Evolutionary conservation across 1,140 invertebrate species (phyloP).

Genomic region (Platyura marginata): DNA sequence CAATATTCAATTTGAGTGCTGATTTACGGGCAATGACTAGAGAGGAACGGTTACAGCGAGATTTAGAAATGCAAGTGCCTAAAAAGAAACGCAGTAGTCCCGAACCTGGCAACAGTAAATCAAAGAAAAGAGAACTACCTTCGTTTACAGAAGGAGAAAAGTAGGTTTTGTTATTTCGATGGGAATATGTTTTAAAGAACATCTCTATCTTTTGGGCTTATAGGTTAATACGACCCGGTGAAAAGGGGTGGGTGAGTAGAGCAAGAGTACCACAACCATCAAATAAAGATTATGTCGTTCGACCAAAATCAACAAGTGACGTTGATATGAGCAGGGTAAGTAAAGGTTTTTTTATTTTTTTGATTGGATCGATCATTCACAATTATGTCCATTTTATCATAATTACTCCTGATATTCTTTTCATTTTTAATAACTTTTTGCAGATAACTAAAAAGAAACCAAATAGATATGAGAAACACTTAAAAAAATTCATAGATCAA

Average conservation of each 20-base stretch:
- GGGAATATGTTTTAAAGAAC: neutral
- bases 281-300: slow-evolving; percentile 88
- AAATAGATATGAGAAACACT: slow-evolving; percentile 77
- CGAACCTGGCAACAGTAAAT: slow-evolving; percentile 16
- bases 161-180: slow-evolving; percentile 4
- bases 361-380: too few species aligned
- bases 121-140: slow-evolving; percentile 6
- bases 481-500: slow-evolving; percentile 72
- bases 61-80: slow-evolving; percentile 65
- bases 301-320: slow-evolving; percentile 82
- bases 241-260: slow-evolving; percentile 85
- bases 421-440: slow-evolving; percentile 3
- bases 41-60: slow-evolving; percentile 77
- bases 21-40: slow-evolving; percentile 81
- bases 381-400: neutral
- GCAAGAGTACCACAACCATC: slow-evolving; percentile 90
- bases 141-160: slow-evolving; percentile 10
- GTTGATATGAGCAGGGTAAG: slow-evolving; percentile 62
- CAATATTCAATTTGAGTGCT: slow-evolving; percentile 90
- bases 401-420: neutral
- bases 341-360: too few species aligned
- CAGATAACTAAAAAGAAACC: slow-evolving; percentile 62
- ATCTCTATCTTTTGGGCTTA: slow-evolving; percentile 5
- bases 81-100: slow-evolving; percentile 37
- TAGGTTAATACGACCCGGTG: slow-evolving; percentile 64